These are phyloP conservation scores for Eupithecia insigniata DNA, from an alignment of 2,888 invertebrate genomes.

Conservation along the genomic window DNA sequence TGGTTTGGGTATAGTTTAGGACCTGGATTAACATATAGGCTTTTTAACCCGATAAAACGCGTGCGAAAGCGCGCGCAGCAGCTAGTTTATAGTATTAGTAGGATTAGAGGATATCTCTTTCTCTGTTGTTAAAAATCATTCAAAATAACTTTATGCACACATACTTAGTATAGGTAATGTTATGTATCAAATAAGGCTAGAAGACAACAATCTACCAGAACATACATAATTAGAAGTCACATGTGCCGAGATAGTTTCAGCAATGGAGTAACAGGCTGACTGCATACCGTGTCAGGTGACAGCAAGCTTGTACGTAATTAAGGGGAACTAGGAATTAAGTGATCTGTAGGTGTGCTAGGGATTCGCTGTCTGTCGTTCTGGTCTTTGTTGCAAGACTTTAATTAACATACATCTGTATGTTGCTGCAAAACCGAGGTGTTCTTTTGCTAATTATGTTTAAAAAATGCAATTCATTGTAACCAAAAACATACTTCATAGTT, in stretches of 20 bases:
- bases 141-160: neutral
- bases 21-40: too few relatives aligned
- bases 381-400: conserved; percentile 30
- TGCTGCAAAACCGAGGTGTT: neutral
- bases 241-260: neutral
- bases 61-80: too few relatives aligned
- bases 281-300: conserved; percentile 41
- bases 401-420: conserved; percentile 27
- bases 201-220: neutral
- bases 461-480: too few relatives aligned
- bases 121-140: neutral
- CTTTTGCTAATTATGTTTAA: too few relatives aligned
- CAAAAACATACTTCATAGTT: too few relatives aligned
- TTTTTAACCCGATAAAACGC: too few relatives aligned
- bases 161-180: too few relatives aligned
- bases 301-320: conserved; percentile 42
- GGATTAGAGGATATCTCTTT: too few relatives aligned
- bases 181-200: neutral
- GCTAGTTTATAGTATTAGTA: too few relatives aligned
- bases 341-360: conserved; percentile 11
- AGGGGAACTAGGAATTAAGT: conserved; percentile 61
- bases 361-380: conserved; percentile 13
- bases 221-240: conserved; percentile 13
- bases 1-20: too few relatives aligned
- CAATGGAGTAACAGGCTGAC: conserved; percentile 3